Percentiles rank a stretch among this genome's conserved stretches.
Evolutionary conservation across 2,888 invertebrate species (phyloP).

Genomic region (Lasioglossum malachurum): DNA sequence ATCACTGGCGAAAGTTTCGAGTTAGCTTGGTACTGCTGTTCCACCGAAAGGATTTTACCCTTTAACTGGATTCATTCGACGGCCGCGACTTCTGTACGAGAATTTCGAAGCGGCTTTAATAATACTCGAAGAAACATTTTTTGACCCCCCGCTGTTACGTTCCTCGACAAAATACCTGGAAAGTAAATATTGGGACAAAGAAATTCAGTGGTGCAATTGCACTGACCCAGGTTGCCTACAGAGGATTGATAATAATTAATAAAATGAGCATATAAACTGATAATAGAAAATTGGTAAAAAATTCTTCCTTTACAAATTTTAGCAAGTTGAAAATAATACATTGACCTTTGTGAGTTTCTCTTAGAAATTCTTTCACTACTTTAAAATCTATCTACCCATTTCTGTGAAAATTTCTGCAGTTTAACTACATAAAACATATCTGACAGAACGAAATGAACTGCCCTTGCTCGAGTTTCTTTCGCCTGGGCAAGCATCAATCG

Average conservation of each 20-base stretch:
- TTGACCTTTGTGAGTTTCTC: too few relatives aligned
- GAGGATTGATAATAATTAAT: too few relatives aligned
- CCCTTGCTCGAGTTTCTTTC: background rate
- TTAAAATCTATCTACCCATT: too few relatives aligned
- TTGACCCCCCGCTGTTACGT: background rate
- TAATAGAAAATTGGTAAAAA: too few relatives aligned
- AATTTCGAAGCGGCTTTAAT: background rate
- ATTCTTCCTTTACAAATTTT: too few relatives aligned
- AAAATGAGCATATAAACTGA: too few relatives aligned
- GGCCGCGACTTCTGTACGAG: conserved; percentile 26
- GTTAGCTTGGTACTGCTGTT: background rate
- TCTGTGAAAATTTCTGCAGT: background rate
- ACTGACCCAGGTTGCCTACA: too few relatives aligned
- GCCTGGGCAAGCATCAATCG: background rate
- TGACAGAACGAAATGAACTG: background rate
- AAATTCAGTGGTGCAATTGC: too few relatives aligned
- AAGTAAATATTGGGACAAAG: too few relatives aligned
- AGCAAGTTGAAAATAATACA: too few relatives aligned
- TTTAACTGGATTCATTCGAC: conserved; percentile 22
- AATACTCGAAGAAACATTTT: background rate
- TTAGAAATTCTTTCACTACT: too few relatives aligned
- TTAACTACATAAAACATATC: background rate
- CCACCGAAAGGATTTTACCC: background rate
- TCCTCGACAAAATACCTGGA: too few relatives aligned
- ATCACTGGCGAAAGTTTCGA: conserved; percentile 42